A percentile compares a stretch with the other conserved stretches of the same genome.
phyloP scores from a whole-genome alignment of 1,140 invertebrate species.

The Musca vetustissima region DNA sequence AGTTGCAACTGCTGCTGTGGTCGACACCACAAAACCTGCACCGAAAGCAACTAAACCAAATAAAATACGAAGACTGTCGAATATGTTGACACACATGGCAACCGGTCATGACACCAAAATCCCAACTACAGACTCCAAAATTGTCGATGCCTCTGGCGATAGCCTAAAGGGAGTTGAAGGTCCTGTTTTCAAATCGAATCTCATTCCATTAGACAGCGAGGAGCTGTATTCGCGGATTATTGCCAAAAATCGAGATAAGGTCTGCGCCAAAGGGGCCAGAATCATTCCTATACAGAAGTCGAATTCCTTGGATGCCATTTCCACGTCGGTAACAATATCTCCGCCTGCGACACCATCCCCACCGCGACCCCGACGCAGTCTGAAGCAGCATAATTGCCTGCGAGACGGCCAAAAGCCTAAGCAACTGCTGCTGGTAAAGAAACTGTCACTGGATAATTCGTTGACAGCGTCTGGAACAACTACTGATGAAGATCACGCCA shows the following conservation, averaged over 20 bases:
- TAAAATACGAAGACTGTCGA: constrained; percentile 53
- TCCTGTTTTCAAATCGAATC: constrained; percentile 40
- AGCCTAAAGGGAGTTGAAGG: constrained; percentile 31
- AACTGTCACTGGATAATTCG: constrained; percentile 41
- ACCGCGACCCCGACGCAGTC: constrained; percentile 44
- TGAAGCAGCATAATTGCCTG: constrained; percentile 48
- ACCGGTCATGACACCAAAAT: background rate
- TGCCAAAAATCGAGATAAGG: constrained; percentile 38
- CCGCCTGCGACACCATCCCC: constrained; percentile 43
- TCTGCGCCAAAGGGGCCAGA: background rate
- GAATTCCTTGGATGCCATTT: constrained; percentile 51
- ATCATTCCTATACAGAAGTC: constrained; percentile 41
- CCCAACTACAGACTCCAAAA: constrained; percentile 19
- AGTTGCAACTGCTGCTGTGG: background rate
- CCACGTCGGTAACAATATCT: constrained; percentile 41
- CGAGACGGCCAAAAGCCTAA: constrained; percentile 26
- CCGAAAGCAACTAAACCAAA: constrained; percentile 36
- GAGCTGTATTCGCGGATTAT: constrained; percentile 51
- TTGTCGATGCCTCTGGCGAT: background rate
- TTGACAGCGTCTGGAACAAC: background rate
- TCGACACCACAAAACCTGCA: constrained; percentile 24
- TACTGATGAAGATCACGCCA: constrained; percentile 5
- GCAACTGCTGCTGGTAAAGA: constrained; percentile 33
- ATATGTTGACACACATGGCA: constrained; percentile 47
- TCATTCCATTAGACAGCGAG: constrained; percentile 51